These are phyloP conservation scores for Sceloporus tristichus DNA, from an alignment of 2,113 vertebrate species.

Conservation along the genomic window DNA sequence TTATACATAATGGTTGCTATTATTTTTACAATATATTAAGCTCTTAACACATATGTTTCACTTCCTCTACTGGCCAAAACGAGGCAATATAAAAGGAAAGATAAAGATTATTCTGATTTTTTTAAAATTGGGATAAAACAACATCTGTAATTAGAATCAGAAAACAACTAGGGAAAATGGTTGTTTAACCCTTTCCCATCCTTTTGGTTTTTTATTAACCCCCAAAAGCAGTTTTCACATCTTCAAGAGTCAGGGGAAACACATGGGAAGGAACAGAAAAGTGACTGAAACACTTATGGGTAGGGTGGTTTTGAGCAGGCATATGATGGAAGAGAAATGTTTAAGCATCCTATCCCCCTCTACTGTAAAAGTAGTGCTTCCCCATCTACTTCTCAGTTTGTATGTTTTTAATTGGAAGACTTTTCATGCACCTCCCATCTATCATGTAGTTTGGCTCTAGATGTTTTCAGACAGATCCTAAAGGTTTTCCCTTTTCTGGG, in stretches of 20 bases:
- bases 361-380: neutral
- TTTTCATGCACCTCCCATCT: neutral
- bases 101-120: neutral
- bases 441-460: neutral
- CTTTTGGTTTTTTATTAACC: neutral
- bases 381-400: neutral
- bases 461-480: neutral
- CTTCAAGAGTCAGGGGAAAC: neutral
- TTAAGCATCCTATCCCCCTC: neutral
- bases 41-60: neutral
- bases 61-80: neutral
- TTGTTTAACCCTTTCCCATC: neutral
- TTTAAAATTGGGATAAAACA: slow-evolving; percentile 19
- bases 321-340: neutral
- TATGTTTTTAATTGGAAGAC: neutral
- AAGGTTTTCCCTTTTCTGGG: neutral
- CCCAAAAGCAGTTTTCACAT: neutral
- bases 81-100: neutral
- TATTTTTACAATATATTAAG: neutral
- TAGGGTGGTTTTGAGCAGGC: neutral
- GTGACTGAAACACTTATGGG: neutral
- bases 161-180: neutral
- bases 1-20: neutral
- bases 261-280: neutral
- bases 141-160: neutral